phyloP scores from a whole-genome alignment of 2,113 vertebrate genomes.

The Passer domesticus region DNA sequence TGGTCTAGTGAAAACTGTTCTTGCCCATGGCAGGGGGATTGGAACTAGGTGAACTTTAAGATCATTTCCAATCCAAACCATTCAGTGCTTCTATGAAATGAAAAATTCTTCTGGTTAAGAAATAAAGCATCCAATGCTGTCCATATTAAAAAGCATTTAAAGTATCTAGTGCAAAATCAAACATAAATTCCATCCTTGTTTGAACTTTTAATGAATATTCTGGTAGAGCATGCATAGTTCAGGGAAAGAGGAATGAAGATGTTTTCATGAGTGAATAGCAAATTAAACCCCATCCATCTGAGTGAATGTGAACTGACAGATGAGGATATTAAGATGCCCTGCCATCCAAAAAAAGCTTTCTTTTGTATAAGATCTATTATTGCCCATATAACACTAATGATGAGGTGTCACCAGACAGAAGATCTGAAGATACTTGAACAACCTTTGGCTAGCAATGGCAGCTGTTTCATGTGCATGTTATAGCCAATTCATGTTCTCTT shows the following conservation, averaged over 20 bases:
- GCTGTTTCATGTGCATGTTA: background rate
- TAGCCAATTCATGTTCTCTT: background rate
- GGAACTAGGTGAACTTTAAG: background rate
- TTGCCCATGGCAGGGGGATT: no score
- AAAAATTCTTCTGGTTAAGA: background rate
- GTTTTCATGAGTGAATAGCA: background rate
- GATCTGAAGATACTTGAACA: background rate
- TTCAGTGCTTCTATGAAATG: background rate
- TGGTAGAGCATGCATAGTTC: background rate
- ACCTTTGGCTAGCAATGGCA: background rate
- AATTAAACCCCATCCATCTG: background rate
- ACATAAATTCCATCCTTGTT: background rate
- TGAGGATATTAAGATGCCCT: background rate
- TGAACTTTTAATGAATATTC: background rate
- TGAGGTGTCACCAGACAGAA: background rate
- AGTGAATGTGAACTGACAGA: background rate
- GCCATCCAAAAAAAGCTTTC: background rate
- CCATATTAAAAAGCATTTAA: background rate
- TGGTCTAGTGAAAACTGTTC: background rate
- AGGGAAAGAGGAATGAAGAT: background rate
- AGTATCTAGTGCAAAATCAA: background rate
- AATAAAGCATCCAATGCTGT: background rate
- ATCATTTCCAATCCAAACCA: background rate
- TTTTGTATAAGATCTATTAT: background rate
- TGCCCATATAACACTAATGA: accelerated